These are phyloP conservation scores for Tenodera sinensis DNA, from an alignment of 2,888 invertebrate genomes.

Conservation along the genomic window DNA sequence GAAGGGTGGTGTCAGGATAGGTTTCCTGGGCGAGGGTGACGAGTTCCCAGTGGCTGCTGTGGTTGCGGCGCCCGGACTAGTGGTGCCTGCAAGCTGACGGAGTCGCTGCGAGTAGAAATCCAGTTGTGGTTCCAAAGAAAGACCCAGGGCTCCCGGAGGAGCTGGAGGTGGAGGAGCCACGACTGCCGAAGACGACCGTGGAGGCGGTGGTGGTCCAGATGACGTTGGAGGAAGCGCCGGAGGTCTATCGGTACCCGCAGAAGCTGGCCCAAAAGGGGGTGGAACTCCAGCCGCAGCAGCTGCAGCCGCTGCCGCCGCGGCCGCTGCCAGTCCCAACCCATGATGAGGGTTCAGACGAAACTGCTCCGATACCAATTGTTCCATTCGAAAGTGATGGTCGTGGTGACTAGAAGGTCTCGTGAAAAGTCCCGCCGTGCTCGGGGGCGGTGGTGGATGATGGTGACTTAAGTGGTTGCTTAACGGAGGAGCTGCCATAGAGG, in stretches of 20 bases:
- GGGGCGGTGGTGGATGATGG: constrained; percentile 32
- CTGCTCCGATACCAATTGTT: constrained; percentile 78
- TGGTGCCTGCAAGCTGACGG: constrained; percentile 95
- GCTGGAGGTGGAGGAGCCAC: constrained; percentile 33
- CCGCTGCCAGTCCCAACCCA: constrained; percentile 67
- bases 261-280: constrained; percentile 51
- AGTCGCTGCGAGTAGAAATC: constrained; percentile 99
- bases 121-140: constrained; percentile 82
- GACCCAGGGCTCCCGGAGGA: constrained; percentile 49
- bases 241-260: constrained; percentile 51
- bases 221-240: constrained; percentile 53
- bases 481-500: constrained; percentile 59
- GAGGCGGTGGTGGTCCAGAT: constrained; percentile 38
- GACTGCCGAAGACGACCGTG: constrained; percentile 35
- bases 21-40: constrained; percentile 44
- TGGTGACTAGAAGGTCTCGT: constrained; percentile 73
- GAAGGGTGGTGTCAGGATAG: constrained; percentile 45
- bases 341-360: constrained; percentile 59
- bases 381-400: constrained; percentile 77
- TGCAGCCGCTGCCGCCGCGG: constrained; percentile 68
- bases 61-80: constrained; percentile 81
- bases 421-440: constrained; percentile 61
- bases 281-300: constrained; percentile 50
- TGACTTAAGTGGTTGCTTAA: constrained; percentile 29
- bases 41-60: constrained; percentile 29